Evolutionary conservation across 2,888 invertebrate species (phyloP).

Genomic region (Dryobota labecula): DNA sequence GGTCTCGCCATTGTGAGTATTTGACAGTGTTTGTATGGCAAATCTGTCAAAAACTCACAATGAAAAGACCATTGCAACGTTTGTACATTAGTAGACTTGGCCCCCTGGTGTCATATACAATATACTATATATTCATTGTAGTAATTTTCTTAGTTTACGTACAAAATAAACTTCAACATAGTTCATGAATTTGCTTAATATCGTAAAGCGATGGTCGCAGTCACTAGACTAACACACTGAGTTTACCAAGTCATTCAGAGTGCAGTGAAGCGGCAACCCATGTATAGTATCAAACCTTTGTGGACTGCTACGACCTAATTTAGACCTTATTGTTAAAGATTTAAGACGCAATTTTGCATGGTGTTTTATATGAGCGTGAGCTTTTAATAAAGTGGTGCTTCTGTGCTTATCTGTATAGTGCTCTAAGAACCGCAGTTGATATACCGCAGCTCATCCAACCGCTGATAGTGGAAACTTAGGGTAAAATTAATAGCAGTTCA

Average conservation of each 20-base stretch:
- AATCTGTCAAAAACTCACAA: too few species aligned
- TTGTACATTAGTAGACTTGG: too few species aligned
- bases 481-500: conserved; percentile 58
- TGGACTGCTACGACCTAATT: background rate
- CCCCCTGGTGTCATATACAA: too few species aligned
- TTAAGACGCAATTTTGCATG: background rate
- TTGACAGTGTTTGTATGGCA: too few species aligned
- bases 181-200: conserved; percentile 20
- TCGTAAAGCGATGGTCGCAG: conserved; percentile 19
- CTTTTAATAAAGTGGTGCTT: conserved; percentile 46
- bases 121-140: background rate
- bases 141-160: background rate
- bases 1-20: too few species aligned
- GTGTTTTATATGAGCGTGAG: conserved; percentile 4
- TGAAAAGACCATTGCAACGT: too few species aligned
- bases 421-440: conserved; percentile 56
- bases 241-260: conserved; percentile 48
- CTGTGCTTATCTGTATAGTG: conserved; percentile 47
- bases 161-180: conserved; percentile 10
- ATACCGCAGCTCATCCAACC: conserved; percentile 50
- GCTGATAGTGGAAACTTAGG: conserved; percentile 52
- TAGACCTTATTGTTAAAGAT: fast-evolving
- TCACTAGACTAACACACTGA: conserved; percentile 28
- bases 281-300: conserved; percentile 2
- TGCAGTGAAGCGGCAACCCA: conserved; percentile 5